These are phyloP conservation scores for Hydriomena furcata DNA, from an alignment of 2,888 invertebrate genomes.

Conservation along the genomic window DNA sequence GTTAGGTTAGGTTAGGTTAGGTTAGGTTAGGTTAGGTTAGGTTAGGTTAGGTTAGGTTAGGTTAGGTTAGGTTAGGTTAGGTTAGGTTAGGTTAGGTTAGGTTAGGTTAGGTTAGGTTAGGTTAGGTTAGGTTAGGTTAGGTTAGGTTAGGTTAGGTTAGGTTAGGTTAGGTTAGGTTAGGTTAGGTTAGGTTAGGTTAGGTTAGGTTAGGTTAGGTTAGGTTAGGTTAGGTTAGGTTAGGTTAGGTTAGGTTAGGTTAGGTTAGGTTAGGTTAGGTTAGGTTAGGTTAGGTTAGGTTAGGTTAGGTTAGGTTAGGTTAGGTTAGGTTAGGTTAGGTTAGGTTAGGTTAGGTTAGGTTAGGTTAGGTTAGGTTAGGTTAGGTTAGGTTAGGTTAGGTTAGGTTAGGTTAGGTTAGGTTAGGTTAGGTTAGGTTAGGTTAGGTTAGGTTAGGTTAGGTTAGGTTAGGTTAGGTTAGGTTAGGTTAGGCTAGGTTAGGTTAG, in stretches of 20 bases:
- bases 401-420: constrained; percentile 34
- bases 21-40: constrained; percentile 24
- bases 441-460: constrained; percentile 32
- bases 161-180: constrained; percentile 1
- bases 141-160: too few species aligned
- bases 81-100: too few species aligned
- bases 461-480: constrained; percentile 30
- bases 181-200: too few species aligned
- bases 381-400: constrained; percentile 33
- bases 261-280: constrained; percentile 22
- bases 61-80: neutral
- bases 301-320: constrained; percentile 22
- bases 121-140: too few species aligned
- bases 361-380: constrained; percentile 27
- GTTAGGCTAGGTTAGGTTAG: neutral
- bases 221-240: too few species aligned
- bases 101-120: too few species aligned
- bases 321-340: constrained; percentile 31
- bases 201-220: too few species aligned
- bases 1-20: constrained; percentile 23
- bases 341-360: constrained; percentile 32
- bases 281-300: constrained; percentile 22
- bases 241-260: constrained; percentile 10
- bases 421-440: constrained; percentile 34
- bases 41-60: constrained; percentile 15